These are phyloP conservation scores for Gorilla gorilla DNA, from an alignment of 2,113 vertebrate species.

Conservation along the genomic window DNA sequence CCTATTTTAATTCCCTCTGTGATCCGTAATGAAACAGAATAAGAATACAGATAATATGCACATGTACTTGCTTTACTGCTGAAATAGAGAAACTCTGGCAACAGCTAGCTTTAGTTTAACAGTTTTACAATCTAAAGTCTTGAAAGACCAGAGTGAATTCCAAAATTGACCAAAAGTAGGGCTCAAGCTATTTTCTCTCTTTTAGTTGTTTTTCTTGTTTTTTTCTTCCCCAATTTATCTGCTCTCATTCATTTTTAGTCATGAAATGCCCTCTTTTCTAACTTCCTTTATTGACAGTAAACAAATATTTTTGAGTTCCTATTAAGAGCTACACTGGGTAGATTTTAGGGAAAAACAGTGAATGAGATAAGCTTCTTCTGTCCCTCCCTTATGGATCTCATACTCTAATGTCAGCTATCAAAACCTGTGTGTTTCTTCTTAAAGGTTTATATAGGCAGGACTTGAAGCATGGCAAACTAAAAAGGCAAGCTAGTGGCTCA, in stretches of 20 bases:
- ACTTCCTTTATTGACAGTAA: background rate
- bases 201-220: background rate
- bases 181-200: background rate
- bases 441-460: background rate
- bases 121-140: background rate
- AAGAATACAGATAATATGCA: background rate
- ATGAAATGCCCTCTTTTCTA: background rate
- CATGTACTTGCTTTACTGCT: background rate
- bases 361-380: background rate
- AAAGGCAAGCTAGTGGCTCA: background rate
- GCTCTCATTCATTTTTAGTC: background rate
- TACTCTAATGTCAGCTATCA: background rate
- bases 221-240: background rate
- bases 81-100: background rate
- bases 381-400: background rate
- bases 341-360: background rate
- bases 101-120: background rate
- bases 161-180: background rate
- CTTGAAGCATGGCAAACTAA: background rate
- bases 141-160: background rate
- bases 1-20: background rate
- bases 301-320: background rate
- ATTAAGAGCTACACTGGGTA: background rate
- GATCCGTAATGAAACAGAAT: background rate
- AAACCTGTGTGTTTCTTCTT: background rate